phyloP scores from a whole-genome alignment of 2,888 invertebrate species.

The Panorpa germanica region DNA sequence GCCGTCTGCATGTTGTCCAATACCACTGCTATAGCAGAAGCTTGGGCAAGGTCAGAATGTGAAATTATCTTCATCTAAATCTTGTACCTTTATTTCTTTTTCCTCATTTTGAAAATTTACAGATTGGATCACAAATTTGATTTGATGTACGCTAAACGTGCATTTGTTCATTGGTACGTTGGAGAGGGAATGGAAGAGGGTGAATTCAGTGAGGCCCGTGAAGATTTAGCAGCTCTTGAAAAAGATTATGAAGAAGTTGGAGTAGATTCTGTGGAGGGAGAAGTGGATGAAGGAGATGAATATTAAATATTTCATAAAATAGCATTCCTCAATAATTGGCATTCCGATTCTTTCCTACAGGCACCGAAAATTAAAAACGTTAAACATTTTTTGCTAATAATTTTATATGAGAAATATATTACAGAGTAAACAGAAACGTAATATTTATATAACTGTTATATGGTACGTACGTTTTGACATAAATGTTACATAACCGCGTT shows the following conservation, averaged over 20 bases:
- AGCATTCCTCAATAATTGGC: no score
- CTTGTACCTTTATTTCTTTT: conserved; percentile 1
- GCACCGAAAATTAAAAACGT: no score
- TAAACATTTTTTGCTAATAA: no score
- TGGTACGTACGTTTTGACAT: no score
- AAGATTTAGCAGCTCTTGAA: conserved; percentile 64
- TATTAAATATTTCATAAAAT: conserved; percentile 25
- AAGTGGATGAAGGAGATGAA: conserved; percentile 47
- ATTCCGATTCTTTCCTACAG: no score
- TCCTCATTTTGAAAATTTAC: conserved; percentile 15
- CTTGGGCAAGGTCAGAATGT: conserved; percentile 61
- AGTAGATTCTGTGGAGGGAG: conserved; percentile 52
- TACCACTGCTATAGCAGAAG: conserved; percentile 91
- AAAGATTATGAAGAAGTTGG: conserved; percentile 68
- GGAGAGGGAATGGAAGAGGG: conserved; percentile 79
- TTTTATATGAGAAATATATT: no score
- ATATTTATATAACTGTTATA: no score
- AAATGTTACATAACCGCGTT: no score
- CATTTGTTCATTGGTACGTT: conserved; percentile 91
- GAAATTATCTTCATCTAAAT: not conserved
- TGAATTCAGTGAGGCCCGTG: conserved; percentile 74
- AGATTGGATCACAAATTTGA: conserved; percentile 89
- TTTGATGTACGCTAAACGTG: conserved; percentile 89
- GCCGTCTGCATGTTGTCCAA: conserved; percentile 96
- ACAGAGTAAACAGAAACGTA: no score